Percentiles rank a stretch among this genome's conserved stretches.
Evolutionary conservation across 1,140 invertebrate species (phyloP).

Genomic region (Temnothorax curvispinosus): DNA sequence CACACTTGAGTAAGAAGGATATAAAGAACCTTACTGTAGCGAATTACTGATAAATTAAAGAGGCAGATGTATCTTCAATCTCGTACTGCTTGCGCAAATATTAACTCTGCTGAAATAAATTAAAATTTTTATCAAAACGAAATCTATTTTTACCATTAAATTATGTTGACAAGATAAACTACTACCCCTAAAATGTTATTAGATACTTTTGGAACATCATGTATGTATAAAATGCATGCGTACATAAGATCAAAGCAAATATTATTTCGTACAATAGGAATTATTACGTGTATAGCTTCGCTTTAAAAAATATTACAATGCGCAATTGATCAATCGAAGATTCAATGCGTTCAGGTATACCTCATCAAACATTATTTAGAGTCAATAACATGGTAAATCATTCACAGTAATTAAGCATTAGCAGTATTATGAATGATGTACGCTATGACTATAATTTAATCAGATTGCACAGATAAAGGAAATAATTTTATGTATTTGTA

Average conservation of each 20-base stretch:
- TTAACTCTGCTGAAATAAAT: conserved; percentile 7
- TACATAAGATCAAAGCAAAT: neutral
- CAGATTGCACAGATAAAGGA: conserved; percentile 39
- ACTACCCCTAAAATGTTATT: neutral
- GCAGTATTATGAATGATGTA: conserved; percentile 27
- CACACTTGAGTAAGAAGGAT: neutral
- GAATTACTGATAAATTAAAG: conserved; percentile 23
- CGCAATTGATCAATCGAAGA: conserved; percentile 36
- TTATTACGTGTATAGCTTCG: neutral
- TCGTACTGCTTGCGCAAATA: neutral
- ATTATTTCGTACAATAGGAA: neutral
- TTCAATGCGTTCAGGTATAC: conserved; percentile 26
- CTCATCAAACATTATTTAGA: conserved; percentile 48
- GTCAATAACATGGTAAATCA: conserved; percentile 42
- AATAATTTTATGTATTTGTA: conserved; percentile 34
- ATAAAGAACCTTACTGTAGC: neutral
- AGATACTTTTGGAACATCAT: neutral
- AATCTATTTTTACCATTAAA: neutral
- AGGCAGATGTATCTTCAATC: neutral
- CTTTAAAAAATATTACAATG: neutral
- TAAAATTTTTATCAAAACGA: neutral
- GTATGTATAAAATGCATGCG: neutral
- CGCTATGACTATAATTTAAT: conserved; percentile 49
- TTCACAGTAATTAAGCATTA: conserved; percentile 56
- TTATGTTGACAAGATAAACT: neutral